phyloP scores from a whole-genome alignment of 2,113 vertebrate genomes.

The Martes martes region DNA sequence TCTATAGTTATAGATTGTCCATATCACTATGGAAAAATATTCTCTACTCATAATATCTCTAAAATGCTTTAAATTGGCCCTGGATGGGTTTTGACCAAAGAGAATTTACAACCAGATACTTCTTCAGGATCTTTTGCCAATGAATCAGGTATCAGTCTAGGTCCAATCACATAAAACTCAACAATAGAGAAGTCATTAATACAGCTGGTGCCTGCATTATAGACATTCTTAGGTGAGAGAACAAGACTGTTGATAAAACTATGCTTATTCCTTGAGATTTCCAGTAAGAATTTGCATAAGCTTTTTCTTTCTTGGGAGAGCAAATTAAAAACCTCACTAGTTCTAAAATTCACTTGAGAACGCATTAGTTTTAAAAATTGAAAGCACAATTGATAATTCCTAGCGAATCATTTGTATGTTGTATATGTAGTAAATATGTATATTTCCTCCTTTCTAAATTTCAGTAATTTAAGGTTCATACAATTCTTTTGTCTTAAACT shows the following conservation, averaged over 20 bases:
- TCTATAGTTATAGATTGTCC: neutral
- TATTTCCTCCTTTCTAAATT: neutral
- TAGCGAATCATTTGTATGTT: slow-evolving; percentile 25
- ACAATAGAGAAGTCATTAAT: neutral
- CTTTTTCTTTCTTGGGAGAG: neutral
- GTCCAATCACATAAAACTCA: slow-evolving; percentile 2
- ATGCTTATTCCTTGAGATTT: neutral
- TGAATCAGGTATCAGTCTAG: neutral
- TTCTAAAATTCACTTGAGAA: slow-evolving; percentile 35
- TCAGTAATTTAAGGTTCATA: neutral
- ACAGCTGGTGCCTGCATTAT: neutral
- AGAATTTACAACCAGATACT: neutral
- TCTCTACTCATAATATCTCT: neutral
- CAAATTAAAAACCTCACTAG: slow-evolving; percentile 13
- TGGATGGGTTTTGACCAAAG: slow-evolving; percentile 1
- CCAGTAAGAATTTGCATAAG: neutral
- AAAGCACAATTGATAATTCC: neutral
- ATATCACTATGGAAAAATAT: neutral
- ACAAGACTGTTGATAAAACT: neutral
- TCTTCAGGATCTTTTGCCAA: slow-evolving; percentile 5
- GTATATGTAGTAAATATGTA: neutral
- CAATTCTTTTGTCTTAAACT: neutral
- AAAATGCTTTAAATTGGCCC: neutral
- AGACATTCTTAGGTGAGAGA: neutral
- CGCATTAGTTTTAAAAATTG: slow-evolving; percentile 23